Percentiles rank a stretch among this genome's conserved stretches.
phyloP scores from a whole-genome alignment of 2,113 vertebrate species.

The Nansenia antarctica region DNA sequence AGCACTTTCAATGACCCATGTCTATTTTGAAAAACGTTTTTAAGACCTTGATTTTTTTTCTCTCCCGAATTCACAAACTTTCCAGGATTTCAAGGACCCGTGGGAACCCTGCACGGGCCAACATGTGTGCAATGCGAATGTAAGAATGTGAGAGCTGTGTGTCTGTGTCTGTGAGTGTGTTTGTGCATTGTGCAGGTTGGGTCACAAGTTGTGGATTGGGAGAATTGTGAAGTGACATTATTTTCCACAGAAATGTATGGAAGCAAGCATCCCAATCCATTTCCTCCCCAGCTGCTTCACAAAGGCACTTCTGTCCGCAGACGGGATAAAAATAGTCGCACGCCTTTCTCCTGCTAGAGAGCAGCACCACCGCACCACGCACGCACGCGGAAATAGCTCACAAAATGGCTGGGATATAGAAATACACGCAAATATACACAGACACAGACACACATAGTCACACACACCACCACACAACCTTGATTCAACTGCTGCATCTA shows the following conservation, averaged over 20 bases:
- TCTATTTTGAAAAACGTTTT: too few species aligned
- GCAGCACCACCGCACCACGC: slow-evolving; percentile 17
- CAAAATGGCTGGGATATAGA: not conserved
- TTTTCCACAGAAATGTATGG: slow-evolving; percentile 17
- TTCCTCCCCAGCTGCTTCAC: slow-evolving; percentile 58
- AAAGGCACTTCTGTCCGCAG: slow-evolving; percentile 66
- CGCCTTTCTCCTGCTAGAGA: slow-evolving; percentile 24
- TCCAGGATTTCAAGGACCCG: too few species aligned
- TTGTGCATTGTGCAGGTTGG: not conserved
- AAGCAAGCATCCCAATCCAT: slow-evolving; percentile 47
- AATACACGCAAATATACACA: slow-evolving; percentile 9
- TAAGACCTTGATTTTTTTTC: too few species aligned
- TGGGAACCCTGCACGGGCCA: too few species aligned
- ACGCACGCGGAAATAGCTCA: slow-evolving; percentile 5
- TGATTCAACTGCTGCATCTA: not conserved
- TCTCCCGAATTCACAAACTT: too few species aligned
- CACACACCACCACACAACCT: slow-evolving; percentile 5
- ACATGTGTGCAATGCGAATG: too few species aligned
- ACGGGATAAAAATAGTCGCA: slow-evolving; percentile 58
- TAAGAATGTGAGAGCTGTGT: not conserved
- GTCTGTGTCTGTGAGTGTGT: slow-evolving; percentile 30
- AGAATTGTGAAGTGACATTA: not conserved
- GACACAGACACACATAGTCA: not conserved
- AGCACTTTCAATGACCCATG: too few species aligned
- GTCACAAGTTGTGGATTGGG: not conserved